Percentiles rank a stretch among this genome's conserved stretches.
Conservation (phyloP, 1,140 invertebrate genomes). For the Nephila pilipes region DNA sequence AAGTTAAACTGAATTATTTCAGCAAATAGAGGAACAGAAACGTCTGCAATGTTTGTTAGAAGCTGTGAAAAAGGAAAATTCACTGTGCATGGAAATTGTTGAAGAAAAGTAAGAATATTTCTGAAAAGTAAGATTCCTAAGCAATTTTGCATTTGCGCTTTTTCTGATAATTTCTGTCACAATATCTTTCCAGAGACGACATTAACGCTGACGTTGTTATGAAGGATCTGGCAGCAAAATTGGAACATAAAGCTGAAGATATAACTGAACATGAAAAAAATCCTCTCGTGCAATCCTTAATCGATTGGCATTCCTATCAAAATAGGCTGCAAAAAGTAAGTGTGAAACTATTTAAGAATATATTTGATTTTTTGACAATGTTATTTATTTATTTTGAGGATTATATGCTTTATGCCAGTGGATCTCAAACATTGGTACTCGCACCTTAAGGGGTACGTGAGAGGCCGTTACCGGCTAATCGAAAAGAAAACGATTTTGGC, state of each 20-base stretch:
- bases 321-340: background rate
- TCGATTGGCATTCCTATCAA: slow-evolving; percentile 23
- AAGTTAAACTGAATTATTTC: background rate
- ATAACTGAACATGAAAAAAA: background rate
- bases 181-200: background rate
- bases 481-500: no score
- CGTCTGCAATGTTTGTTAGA: background rate
- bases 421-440: no score
- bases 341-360: background rate
- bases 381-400: no score
- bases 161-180: background rate
- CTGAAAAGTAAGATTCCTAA: background rate
- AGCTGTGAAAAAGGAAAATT: background rate
- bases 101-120: slow-evolving; percentile 4
- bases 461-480: no score
- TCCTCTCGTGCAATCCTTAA: background rate
- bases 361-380: background rate
- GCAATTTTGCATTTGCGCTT: background rate
- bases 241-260: background rate
- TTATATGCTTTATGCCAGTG: no score
- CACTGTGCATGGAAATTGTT: background rate
- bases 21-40: background rate
- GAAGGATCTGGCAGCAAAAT: background rate
- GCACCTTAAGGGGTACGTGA: no score
- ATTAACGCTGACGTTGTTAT: slow-evolving; percentile 28